Conservation (phyloP, 1,140 invertebrate species). For the Drosophila suzukii region DNA sequence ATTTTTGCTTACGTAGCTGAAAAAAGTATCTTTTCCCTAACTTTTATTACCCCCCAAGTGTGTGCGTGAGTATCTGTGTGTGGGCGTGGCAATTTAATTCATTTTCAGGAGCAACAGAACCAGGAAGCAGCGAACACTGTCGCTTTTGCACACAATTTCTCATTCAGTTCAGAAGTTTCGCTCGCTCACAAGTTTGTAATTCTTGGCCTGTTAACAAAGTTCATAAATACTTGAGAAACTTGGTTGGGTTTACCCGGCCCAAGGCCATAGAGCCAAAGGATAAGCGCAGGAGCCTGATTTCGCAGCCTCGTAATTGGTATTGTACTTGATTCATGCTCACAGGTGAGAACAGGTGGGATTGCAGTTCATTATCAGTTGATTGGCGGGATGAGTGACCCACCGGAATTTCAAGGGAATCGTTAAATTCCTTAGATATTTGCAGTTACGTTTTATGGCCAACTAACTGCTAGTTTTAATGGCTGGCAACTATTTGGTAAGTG, state of each 20-base stretch:
- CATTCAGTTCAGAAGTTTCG: conserved; percentile 72
- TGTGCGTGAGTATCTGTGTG: conserved; percentile 22
- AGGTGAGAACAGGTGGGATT: conserved; percentile 34
- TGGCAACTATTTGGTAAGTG: conserved; percentile 53
- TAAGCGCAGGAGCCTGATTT: conserved; percentile 27
- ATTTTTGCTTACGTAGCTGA: background rate
- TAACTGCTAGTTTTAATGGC: conserved; percentile 49
- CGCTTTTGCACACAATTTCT: conserved; percentile 81
- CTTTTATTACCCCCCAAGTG: background rate
- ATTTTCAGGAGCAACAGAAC: conserved; percentile 54
- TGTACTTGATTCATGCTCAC: conserved; percentile 44
- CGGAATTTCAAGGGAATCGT: conserved; percentile 12
- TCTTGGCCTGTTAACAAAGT: conserved; percentile 82
- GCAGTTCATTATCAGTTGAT: conserved; percentile 58
- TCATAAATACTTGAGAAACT: conserved; percentile 79
- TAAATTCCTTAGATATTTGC: conserved; percentile 13
- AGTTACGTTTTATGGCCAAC: conserved; percentile 36
- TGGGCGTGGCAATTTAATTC: conserved; percentile 75
- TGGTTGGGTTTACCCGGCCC: conserved; percentile 46
- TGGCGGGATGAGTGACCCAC: conserved; percentile 16
- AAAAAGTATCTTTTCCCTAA: background rate
- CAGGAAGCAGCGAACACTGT: conserved; percentile 50
- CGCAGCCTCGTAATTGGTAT: conserved; percentile 36
- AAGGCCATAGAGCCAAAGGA: conserved; percentile 24
- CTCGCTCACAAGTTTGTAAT: conserved; percentile 75